Conservation (phyloP, 2,888 invertebrate species). For the Drosophila mercatorum region DNA sequence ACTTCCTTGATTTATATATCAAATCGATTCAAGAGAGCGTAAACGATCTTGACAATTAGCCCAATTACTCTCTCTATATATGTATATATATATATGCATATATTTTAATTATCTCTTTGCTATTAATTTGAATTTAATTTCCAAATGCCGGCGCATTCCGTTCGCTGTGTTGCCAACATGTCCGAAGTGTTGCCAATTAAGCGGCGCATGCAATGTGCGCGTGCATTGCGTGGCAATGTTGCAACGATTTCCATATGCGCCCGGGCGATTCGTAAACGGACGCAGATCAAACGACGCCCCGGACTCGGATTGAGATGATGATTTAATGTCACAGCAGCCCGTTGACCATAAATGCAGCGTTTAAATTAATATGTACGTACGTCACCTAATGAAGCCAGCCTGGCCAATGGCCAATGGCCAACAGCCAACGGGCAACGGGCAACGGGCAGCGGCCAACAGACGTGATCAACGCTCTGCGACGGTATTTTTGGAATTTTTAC, state of each 20-base stretch:
- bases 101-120: conserved; percentile 1
- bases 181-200: conserved; percentile 67
- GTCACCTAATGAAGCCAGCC: conserved; percentile 72
- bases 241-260: conserved; percentile 63
- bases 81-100: neutral
- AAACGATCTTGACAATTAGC: conserved; percentile 40
- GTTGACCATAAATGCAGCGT: conserved; percentile 61
- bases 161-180: conserved; percentile 20
- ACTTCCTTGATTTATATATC: conserved; percentile 76
- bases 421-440: conserved; percentile 43
- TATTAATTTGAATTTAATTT: conserved; percentile 46
- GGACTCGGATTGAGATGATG: conserved; percentile 55
- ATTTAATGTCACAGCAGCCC: conserved; percentile 62
- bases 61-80: conserved; percentile 16
- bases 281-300: conserved; percentile 54
- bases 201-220: conserved; percentile 39
- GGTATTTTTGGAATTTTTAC: conserved; percentile 79
- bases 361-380: conserved; percentile 79
- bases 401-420: conserved; percentile 11
- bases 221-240: conserved; percentile 43
- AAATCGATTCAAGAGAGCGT: conserved; percentile 41
- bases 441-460: conserved; percentile 36
- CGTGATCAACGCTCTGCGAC: conserved; percentile 65
- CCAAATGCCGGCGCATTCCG: conserved; percentile 24
- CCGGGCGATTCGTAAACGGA: conserved; percentile 43